phyloP scores from a whole-genome alignment of 92 coral and sea anemone genomes.

The Chrysogorgia sp. region DNA sequence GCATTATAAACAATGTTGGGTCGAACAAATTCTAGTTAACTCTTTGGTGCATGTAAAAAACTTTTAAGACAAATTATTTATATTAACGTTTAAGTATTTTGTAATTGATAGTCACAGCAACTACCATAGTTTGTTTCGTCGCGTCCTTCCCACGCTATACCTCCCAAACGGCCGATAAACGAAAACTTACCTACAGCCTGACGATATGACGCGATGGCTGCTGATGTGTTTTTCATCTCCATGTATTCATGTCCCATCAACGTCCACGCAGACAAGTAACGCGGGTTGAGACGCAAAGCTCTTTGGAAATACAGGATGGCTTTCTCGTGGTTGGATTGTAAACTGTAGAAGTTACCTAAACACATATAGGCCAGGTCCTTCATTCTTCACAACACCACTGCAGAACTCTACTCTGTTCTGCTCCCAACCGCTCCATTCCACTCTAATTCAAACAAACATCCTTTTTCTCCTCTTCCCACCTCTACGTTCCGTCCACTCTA shows the following conservation, averaged over 20 bases:
- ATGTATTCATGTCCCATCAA: conserved; percentile 97
- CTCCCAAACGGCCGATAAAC: neutral
- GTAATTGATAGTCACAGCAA: too few species aligned
- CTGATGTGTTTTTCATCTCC: conserved; percentile 95
- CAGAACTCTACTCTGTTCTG: too few species aligned
- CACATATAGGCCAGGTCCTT: too few species aligned
- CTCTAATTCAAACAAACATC: too few species aligned
- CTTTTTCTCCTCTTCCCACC: neutral
- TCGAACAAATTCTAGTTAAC: too few species aligned
- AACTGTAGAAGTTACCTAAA: conserved; percentile 91
- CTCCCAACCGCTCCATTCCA: too few species aligned
- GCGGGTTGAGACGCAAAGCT: conserved; percentile 89
- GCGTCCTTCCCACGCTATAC: neutral
- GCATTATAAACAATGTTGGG: too few species aligned
- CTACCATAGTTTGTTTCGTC: neutral
- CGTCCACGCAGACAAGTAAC: conserved; percentile 94
- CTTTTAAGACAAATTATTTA: too few species aligned
- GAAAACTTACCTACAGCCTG: conserved; percentile 83
- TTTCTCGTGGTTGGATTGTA: conserved; percentile 88
- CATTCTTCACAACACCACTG: too few species aligned
- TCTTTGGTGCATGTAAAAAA: too few species aligned
- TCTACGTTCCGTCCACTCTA: neutral
- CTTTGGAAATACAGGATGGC: conserved; percentile 93
- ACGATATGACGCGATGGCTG: conserved; percentile 92
- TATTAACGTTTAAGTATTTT: too few species aligned